Conservation (phyloP, 2,888 invertebrate species). For the Apamea anceps region DNA sequence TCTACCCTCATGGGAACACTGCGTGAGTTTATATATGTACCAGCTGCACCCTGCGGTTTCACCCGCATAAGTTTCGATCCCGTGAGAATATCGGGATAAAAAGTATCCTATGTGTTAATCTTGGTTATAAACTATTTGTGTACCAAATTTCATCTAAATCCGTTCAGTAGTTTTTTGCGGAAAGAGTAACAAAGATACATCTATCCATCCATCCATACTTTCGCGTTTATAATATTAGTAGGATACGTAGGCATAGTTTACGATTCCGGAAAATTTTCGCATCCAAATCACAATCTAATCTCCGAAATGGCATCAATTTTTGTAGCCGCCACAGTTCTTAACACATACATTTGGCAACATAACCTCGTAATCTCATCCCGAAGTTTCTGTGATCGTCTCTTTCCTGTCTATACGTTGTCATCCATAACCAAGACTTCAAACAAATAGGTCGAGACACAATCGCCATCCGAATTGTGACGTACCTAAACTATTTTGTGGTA, state of each 20-base stretch:
- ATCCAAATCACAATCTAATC: not conserved
- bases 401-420: slow-evolving; percentile 53
- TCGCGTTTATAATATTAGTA: too few species aligned
- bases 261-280: not conserved
- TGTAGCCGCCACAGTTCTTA: not conserved
- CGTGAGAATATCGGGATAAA: too few species aligned
- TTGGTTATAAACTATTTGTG: too few species aligned
- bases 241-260: not conserved
- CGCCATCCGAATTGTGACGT: slow-evolving; percentile 52
- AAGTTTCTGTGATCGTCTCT: slow-evolving; percentile 47
- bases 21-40: too few species aligned
- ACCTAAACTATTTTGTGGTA: slow-evolving; percentile 51
- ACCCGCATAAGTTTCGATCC: too few species aligned
- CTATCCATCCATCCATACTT: too few species aligned
- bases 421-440: slow-evolving; percentile 17
- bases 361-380: slow-evolving; percentile 45
- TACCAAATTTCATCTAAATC: too few species aligned
- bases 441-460: slow-evolving; percentile 50
- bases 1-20: too few species aligned
- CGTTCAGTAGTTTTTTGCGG: too few species aligned
- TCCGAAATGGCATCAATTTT: not conserved
- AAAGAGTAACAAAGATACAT: too few species aligned
- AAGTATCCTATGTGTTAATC: too few species aligned
- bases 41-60: too few species aligned
- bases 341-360: slow-evolving; percentile 29